Percentiles rank a stretch among this genome's conserved stretches.
These are phyloP conservation scores for Trissolcus brochymenae DNA, from an alignment of 2,888 invertebrate species.

Conservation along the genomic window DNA sequence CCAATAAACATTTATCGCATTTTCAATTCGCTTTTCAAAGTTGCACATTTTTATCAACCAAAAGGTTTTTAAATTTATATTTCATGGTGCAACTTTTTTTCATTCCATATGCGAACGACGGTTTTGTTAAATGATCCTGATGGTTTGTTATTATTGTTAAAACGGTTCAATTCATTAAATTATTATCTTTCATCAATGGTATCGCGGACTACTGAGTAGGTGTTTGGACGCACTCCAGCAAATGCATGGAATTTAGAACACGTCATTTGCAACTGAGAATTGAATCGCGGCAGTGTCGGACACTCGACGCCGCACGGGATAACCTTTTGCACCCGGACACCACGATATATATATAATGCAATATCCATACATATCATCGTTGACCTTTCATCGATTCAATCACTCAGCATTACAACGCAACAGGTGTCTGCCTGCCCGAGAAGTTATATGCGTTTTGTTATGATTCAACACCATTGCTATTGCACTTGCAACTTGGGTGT, in stretches of 20 bases:
- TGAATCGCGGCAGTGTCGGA: conserved; percentile 40
- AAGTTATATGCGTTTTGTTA: conserved; percentile 19
- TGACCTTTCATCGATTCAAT: conserved; percentile 51
- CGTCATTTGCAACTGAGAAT: conserved; percentile 43
- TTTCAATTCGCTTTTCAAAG: too few species aligned
- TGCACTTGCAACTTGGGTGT: conserved; percentile 8
- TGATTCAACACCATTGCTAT: conserved; percentile 23
- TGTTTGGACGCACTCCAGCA: conserved; percentile 37
- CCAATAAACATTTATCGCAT: too few species aligned
- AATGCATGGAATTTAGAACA: conserved; percentile 54
- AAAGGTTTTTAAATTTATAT: too few species aligned
- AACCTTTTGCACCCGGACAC: conserved; percentile 55
- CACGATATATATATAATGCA: conserved; percentile 32
- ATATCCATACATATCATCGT: conserved; percentile 38
- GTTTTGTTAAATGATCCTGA: too few species aligned
- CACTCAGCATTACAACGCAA: conserved; percentile 36
- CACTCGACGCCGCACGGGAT: conserved; percentile 26
- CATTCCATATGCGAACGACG: too few species aligned
- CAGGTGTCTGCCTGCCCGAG: conserved; percentile 76
- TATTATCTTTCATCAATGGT: conserved; percentile 9
- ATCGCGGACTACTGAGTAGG: conserved; percentile 28
- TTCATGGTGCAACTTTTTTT: too few species aligned
- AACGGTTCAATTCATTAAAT: conserved; percentile 7
- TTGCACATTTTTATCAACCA: too few species aligned
- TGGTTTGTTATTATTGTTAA: too few species aligned